Evolutionary conservation across 2,113 vertebrate genomes (phyloP).

Genomic region (Prionailurus viverrinus): DNA sequence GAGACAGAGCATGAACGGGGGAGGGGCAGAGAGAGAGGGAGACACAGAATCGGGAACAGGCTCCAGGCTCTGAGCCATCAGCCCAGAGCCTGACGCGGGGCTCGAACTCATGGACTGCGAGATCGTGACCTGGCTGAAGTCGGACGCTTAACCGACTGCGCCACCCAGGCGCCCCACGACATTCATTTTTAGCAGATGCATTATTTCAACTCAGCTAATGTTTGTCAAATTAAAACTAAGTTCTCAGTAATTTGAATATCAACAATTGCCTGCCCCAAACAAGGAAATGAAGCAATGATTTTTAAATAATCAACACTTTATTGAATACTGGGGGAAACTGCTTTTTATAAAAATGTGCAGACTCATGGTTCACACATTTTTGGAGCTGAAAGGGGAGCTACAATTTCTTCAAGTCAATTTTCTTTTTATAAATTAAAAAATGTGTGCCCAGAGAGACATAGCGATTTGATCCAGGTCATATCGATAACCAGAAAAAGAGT

Average conservation of each 20-base stretch:
- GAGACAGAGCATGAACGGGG: no score
- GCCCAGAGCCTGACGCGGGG: no score
- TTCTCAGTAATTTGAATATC: slow-evolving; percentile 22
- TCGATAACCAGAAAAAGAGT: not conserved
- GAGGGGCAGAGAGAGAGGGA: no score
- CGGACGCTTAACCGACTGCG: no score
- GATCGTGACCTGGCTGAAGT: no score
- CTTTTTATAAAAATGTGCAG: not conserved
- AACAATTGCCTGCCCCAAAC: not conserved
- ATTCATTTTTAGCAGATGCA: not conserved
- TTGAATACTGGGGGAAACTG: not conserved
- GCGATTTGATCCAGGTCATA: not conserved
- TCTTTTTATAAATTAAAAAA: not conserved
- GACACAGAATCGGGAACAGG: no score
- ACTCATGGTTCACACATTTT: not conserved
- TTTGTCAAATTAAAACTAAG: slow-evolving; percentile 6
- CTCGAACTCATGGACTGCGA: no score
- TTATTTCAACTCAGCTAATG: not conserved
- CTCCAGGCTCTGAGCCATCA: no score
- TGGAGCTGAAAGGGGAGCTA: not conserved
- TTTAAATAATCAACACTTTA: slow-evolving; percentile 20
- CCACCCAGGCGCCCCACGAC: not conserved
- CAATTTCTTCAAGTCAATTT: not conserved
- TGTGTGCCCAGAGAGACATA: not conserved
- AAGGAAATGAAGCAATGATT: not conserved